Evolutionary conservation across 2,797 vertebrate genomes (phyloP).

Genomic region (Spea hammondii): DNA sequence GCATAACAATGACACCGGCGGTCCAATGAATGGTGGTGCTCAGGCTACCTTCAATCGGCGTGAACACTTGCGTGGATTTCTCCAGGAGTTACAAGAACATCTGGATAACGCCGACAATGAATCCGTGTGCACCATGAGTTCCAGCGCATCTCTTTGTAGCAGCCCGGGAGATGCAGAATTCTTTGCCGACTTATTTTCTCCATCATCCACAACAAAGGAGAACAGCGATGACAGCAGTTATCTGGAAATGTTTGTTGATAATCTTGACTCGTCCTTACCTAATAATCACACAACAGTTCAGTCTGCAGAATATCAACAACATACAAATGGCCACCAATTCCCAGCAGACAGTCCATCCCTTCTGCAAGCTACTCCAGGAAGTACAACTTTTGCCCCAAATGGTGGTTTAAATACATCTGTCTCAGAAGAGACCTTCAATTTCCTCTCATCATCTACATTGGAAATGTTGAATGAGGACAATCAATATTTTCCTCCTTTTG

Average conservation of each 20-base stretch:
- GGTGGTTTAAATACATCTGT: conserved; percentile 54
- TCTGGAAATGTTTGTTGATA: conserved; percentile 64
- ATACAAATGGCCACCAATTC: conserved; percentile 54
- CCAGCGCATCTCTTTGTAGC: conserved; percentile 63
- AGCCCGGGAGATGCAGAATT: conserved; percentile 71
- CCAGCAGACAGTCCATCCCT: conserved; percentile 41
- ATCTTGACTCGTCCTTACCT: neutral
- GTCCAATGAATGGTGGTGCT: conserved; percentile 8
- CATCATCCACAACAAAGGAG: conserved; percentile 68
- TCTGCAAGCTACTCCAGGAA: conserved; percentile 27
- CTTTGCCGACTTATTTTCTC: conserved; percentile 80
- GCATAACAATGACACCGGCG: conserved; percentile 37
- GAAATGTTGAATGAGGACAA: conserved; percentile 62
- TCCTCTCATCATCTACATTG: conserved; percentile 70
- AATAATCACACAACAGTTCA: conserved; percentile 49
- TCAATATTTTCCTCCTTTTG: conserved; percentile 74
- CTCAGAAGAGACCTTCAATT: conserved; percentile 70
- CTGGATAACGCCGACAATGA: conserved; percentile 67
- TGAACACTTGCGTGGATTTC: conserved; percentile 64
- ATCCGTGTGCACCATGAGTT: conserved; percentile 62
- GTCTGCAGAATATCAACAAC: neutral
- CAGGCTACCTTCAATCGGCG: conserved; percentile 54
- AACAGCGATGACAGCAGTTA: conserved; percentile 62
- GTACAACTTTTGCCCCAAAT: conserved; percentile 18
- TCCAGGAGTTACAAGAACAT: conserved; percentile 67